These are phyloP conservation scores for Melanophora roralis DNA, from an alignment of 2,888 invertebrate genomes.

Conservation along the genomic window DNA sequence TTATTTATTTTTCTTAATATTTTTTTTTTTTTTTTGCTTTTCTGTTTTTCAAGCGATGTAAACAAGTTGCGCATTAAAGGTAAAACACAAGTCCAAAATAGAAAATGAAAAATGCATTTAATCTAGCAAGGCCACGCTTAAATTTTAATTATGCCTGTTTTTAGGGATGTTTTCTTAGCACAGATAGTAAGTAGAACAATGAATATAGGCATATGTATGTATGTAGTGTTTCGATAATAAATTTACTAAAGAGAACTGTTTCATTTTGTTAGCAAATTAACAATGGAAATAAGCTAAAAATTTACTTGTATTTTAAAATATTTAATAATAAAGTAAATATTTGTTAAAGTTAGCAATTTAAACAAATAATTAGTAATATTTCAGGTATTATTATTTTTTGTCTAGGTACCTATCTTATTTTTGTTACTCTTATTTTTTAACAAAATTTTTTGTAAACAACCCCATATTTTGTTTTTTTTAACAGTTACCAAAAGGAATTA, in stretches of 20 bases:
- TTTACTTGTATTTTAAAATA: too few relatives aligned
- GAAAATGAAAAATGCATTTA: constrained; percentile 42
- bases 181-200: too few relatives aligned
- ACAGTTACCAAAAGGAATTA: constrained; percentile 26
- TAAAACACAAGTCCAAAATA: constrained; percentile 38
- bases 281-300: too few relatives aligned
- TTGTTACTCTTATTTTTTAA: too few relatives aligned
- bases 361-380: too few relatives aligned
- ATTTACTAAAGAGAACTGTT: too few relatives aligned
- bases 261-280: too few relatives aligned
- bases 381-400: too few relatives aligned
- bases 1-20: background rate
- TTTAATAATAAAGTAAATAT: too few relatives aligned
- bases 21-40: constrained; percentile 14
- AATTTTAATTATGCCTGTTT: constrained; percentile 8
- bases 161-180: constrained; percentile 26
- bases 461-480: constrained; percentile 3
- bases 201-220: background rate
- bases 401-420: too few relatives aligned
- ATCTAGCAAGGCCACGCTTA: constrained; percentile 48
- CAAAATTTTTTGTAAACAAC: background rate
- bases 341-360: too few relatives aligned
- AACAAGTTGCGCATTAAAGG: constrained; percentile 57
- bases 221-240: too few relatives aligned
- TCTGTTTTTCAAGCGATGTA: constrained; percentile 31